Conservation (phyloP, 2,113 vertebrate species). For the Barnardius zonarius region DNA sequence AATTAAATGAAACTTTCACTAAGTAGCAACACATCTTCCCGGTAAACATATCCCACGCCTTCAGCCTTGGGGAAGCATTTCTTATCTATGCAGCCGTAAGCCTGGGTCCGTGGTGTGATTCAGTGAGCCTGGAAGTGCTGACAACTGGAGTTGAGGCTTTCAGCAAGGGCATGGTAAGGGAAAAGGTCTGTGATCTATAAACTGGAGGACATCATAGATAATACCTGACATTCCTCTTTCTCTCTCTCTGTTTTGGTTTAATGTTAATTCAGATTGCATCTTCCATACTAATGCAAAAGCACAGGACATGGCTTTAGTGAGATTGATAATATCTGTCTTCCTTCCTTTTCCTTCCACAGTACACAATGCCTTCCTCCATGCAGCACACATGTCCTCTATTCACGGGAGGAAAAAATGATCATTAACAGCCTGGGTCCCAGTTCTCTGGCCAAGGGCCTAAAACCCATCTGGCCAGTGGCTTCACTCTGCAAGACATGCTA, state of each 20-base stretch:
- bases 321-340: background rate
- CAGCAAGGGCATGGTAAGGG: background rate
- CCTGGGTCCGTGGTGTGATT: rapidly evolving
- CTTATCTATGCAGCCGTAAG: background rate
- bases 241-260: background rate
- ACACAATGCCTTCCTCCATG: background rate
- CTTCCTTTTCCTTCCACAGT: background rate
- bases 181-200: background rate
- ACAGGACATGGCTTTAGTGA: background rate
- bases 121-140: background rate
- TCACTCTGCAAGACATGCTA: rapidly evolving
- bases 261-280: background rate
- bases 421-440: background rate
- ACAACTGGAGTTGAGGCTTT: background rate
- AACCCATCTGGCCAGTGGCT: background rate
- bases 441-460: background rate
- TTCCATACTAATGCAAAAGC: background rate
- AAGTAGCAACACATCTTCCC: background rate
- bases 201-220: background rate
- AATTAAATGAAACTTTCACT: constrained; percentile 11
- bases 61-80: background rate
- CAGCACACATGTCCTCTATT: background rate
- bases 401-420: background rate
- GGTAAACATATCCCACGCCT: background rate
- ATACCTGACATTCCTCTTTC: background rate